These are phyloP conservation scores for Chaetoderma sp. DNA, from an alignment of 2,888 invertebrate species.

Conservation along the genomic window DNA sequence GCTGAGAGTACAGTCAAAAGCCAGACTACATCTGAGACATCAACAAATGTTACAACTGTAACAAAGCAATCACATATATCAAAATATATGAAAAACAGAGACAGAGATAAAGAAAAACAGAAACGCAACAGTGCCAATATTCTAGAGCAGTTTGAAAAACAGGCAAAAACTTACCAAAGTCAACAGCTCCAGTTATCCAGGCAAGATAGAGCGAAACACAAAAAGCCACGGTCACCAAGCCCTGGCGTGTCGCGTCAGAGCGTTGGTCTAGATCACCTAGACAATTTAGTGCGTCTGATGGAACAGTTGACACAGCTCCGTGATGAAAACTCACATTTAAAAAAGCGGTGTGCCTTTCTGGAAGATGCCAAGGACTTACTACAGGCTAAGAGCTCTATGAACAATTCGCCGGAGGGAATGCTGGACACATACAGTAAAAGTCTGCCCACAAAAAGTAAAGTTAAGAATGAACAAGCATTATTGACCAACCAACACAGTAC, in stretches of 20 bases:
- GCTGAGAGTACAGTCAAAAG: too few relatives aligned
- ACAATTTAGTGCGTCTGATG: slow-evolving; percentile 81
- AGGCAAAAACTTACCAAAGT: slow-evolving; percentile 44
- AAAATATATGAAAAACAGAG: too few relatives aligned
- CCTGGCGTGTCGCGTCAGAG: slow-evolving; percentile 52
- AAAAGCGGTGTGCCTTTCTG: slow-evolving; percentile 79
- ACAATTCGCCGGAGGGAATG: slow-evolving; percentile 39
- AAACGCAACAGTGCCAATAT: slow-evolving; percentile 48
- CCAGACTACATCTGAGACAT: too few relatives aligned
- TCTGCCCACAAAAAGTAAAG: slow-evolving; percentile 28
- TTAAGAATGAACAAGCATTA: slow-evolving; percentile 7
- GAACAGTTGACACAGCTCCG: slow-evolving; percentile 81
- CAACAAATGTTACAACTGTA: too few relatives aligned
- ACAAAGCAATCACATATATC: too few relatives aligned
- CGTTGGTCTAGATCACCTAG: slow-evolving; percentile 80
- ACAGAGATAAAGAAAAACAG: too few relatives aligned
- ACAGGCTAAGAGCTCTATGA: slow-evolving; percentile 45
- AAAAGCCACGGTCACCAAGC: slow-evolving; percentile 48
- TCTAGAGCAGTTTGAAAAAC: slow-evolving; percentile 57
- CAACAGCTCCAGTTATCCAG: slow-evolving; percentile 29
- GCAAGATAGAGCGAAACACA: slow-evolving; percentile 19
- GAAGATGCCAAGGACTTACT: slow-evolving; percentile 77
- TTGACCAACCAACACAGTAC: slow-evolving; percentile 22
- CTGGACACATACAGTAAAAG: too few relatives aligned
- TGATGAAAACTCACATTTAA: slow-evolving; percentile 79